These are phyloP conservation scores for Etheostoma spectabile DNA, from an alignment of 2,113 vertebrate genomes.

Conservation along the genomic window DNA sequence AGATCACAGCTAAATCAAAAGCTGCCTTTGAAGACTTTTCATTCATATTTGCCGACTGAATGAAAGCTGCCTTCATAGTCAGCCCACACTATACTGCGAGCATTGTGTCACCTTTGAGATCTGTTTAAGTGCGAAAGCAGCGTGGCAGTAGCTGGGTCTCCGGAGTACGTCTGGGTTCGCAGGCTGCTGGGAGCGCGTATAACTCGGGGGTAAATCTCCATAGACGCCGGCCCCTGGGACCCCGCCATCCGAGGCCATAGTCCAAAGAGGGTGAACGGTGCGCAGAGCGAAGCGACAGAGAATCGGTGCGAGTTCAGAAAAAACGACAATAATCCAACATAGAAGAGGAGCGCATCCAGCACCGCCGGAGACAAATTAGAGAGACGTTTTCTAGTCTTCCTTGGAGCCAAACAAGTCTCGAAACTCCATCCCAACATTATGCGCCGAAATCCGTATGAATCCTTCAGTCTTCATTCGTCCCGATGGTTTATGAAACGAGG, in stretches of 20 bases:
- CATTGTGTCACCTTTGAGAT: slow-evolving; percentile 87
- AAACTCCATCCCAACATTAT: slow-evolving; percentile 89
- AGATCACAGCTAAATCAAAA: slow-evolving; percentile 16
- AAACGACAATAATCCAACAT: slow-evolving; percentile 83
- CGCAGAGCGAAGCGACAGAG: slow-evolving; percentile 66
- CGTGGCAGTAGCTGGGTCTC: slow-evolving; percentile 89
- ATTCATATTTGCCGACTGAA: slow-evolving; percentile 48
- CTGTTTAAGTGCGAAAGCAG: slow-evolving; percentile 89
- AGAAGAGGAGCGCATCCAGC: slow-evolving; percentile 81
- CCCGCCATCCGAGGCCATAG: slow-evolving; percentile 89
- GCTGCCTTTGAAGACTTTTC: slow-evolving; percentile 14
- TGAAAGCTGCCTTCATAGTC: slow-evolving; percentile 26
- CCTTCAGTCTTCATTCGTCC: slow-evolving; percentile 87
- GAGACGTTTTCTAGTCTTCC: slow-evolving; percentile 81
- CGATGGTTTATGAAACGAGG: slow-evolving; percentile 75
- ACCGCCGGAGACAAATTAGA: slow-evolving; percentile 70
- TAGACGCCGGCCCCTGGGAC: slow-evolving; percentile 83
- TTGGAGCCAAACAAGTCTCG: slow-evolving; percentile 84
- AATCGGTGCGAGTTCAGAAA: slow-evolving; percentile 76
- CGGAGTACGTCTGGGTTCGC: slow-evolving; percentile 82
- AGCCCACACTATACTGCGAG: slow-evolving; percentile 28
- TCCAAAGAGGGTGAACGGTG: slow-evolving; percentile 76
- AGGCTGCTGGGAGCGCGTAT: slow-evolving; percentile 83
- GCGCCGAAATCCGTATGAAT: slow-evolving; percentile 87
- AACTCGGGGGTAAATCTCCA: slow-evolving; percentile 88